Evolutionary conservation across 2,797 vertebrate species (phyloP).

Genomic region (Mormyrops attenuatus): DNA sequence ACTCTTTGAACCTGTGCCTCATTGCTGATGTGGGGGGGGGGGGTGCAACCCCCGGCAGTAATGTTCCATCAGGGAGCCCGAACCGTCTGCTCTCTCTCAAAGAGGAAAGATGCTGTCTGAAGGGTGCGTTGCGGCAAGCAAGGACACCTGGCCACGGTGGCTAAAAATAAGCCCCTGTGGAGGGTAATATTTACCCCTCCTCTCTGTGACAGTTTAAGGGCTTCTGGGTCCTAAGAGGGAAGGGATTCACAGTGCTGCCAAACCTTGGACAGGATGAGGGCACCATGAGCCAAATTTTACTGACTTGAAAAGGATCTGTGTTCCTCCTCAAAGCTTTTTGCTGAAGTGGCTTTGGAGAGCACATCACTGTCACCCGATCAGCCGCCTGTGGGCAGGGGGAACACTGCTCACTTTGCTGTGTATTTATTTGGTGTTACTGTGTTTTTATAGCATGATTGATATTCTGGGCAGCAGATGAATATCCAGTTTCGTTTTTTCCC

Average conservation of each 20-base stretch:
- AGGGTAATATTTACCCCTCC: conserved; percentile 35
- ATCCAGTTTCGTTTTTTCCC: neutral
- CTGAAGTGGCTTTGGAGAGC: neutral
- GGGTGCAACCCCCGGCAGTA: neutral
- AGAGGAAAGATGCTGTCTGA: conserved; percentile 20
- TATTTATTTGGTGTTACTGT: neutral
- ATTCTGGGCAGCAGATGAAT: neutral
- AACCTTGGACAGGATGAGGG: neutral
- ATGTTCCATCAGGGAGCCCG: neutral
- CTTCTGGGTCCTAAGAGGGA: conserved; percentile 23
- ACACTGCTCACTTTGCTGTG: no score
- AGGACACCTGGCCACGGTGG: conserved; percentile 46
- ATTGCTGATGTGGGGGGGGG: neutral
- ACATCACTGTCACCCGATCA: neutral
- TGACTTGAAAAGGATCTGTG: neutral
- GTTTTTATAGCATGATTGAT: neutral
- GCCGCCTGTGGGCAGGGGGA: neutral
- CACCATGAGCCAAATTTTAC: neutral
- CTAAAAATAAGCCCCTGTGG: conserved; percentile 47
- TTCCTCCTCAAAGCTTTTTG: neutral
- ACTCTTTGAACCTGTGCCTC: neutral
- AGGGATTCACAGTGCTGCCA: conserved; percentile 17
- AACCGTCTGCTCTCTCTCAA: conserved; percentile 6
- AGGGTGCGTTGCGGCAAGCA: conserved; percentile 20
- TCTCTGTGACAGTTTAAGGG: conserved; percentile 42